Evolutionary conservation across 1,140 invertebrate species (phyloP).

Genomic region (Drosophila bocqueti): DNA sequence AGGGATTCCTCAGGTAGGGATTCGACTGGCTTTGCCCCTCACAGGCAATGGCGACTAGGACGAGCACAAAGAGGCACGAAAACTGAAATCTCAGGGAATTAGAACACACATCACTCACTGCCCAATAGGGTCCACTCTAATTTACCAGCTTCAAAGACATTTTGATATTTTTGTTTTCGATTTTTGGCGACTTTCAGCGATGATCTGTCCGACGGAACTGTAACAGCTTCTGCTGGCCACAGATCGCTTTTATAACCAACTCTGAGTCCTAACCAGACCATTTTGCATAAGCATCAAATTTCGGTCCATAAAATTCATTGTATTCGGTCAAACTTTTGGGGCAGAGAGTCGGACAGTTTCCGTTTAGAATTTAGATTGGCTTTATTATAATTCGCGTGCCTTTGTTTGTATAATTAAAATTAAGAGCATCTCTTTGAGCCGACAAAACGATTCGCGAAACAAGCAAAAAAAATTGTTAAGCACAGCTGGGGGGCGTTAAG

Average conservation of each 20-base stretch:
- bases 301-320: constrained; percentile 61
- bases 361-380: constrained; percentile 79
- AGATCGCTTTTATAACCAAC: constrained; percentile 64
- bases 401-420: constrained; percentile 52
- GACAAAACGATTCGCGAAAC: constrained; percentile 36
- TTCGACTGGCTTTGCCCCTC: constrained; percentile 61
- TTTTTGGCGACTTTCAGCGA: constrained; percentile 27
- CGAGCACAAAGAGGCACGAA: constrained; percentile 52
- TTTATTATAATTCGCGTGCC: constrained; percentile 55
- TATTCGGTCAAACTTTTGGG: constrained; percentile 42
- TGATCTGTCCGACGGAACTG: constrained; percentile 66
- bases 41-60: constrained; percentile 44
- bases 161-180: not conserved
- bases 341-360: constrained; percentile 63
- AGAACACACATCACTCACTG: constrained; percentile 24
- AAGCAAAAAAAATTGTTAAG: constrained; percentile 4
- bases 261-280: constrained; percentile 21
- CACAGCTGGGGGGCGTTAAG: constrained; percentile 52
- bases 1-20: constrained; percentile 62
- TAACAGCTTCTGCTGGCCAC: constrained; percentile 48
- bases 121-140: not conserved
- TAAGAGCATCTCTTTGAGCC: constrained; percentile 30
- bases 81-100: constrained; percentile 28
- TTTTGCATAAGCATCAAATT: constrained; percentile 59
- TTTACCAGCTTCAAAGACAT: constrained; percentile 75